Evolutionary conservation across 2,113 vertebrate genomes (phyloP).

Genomic region (Rousettus leschenaultii): DNA sequence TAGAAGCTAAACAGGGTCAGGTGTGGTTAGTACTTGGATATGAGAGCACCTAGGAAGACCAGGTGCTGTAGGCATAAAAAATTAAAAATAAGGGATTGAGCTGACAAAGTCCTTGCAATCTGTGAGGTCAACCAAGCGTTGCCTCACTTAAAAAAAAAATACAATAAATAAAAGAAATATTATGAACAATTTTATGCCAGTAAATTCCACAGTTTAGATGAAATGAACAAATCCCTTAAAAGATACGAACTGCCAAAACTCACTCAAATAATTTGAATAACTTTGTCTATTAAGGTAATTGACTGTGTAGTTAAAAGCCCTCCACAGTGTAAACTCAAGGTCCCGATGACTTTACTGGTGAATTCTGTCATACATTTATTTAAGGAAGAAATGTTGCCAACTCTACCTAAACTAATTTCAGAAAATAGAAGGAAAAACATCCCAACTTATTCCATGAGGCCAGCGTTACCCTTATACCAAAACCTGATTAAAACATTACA

Average conservation of each 20-base stretch:
- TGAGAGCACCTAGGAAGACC: no score
- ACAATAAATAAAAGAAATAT: no score
- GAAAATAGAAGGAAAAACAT: neutral
- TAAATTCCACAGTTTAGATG: neutral
- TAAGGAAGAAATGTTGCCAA: neutral
- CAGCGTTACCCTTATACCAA: neutral
- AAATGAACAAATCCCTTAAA: conserved; percentile 19
- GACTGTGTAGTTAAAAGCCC: neutral
- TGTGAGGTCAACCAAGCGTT: no score
- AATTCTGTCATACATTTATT: neutral
- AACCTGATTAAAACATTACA: neutral
- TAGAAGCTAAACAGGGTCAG: no score
- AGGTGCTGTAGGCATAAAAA: no score
- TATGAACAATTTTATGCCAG: neutral
- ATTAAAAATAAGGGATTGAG: no score
- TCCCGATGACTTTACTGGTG: neutral
- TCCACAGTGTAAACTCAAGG: neutral
- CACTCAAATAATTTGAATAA: neutral
- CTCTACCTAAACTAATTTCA: neutral
- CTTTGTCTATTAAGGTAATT: neutral
- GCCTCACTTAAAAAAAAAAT: no score
- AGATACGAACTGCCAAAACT: neutral
- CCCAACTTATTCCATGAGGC: neutral
- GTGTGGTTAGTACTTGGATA: no score
- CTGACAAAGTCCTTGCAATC: no score